Evolutionary conservation across 2,113 vertebrate species (phyloP), one percentile per base, ranked within the genome.

Genomic region (Regulus satrapa): DNA sequence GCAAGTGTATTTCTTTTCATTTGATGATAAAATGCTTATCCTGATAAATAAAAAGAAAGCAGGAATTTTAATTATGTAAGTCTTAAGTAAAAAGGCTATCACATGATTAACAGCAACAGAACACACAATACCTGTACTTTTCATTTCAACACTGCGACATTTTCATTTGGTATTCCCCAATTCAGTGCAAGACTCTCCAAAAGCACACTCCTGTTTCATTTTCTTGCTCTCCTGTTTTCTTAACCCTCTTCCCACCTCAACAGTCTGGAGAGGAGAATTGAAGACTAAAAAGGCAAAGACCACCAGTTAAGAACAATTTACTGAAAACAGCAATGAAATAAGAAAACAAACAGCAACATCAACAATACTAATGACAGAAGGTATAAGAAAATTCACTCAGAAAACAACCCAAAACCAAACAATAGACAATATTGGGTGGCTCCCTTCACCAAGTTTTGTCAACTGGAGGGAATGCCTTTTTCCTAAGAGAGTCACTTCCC

Each of bases 391-490:
- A 73, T 24, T 72, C 7, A 20, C 29, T 9, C 1, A 41, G 14
- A 8, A 63, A n/a, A 61, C n/a, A n/a, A n/a, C n/a, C n/a, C n/a
- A 36, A 20, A 52, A 45, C 1, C 10, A 49, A 14, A 34, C 6
- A 43, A 9, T 4, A 29, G 8, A 45, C 23, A 58, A 19, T 31
- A 28, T 15, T 29, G 4, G 15, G 17, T 4, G 4, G 8, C 6
- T 66, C 15, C 32, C 18, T n/a, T 56, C 38, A 18, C 15, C 43
- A 51, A 21, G 23, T 80, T 72, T 56, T 32, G 13, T 26, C 36
- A 31, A 7, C 8, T 1, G 1, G 10, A 28, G 41, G 21, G 14
- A 64, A 4, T 15, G 2, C 3, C 3, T 49, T 34, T 46, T n/a
- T 38, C 10, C 21, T 14, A 56, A 72, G 10, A 43, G 14, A 15